phyloP scores from a whole-genome alignment of 2,113 vertebrate genomes.

The Rallus limicola region DNA sequence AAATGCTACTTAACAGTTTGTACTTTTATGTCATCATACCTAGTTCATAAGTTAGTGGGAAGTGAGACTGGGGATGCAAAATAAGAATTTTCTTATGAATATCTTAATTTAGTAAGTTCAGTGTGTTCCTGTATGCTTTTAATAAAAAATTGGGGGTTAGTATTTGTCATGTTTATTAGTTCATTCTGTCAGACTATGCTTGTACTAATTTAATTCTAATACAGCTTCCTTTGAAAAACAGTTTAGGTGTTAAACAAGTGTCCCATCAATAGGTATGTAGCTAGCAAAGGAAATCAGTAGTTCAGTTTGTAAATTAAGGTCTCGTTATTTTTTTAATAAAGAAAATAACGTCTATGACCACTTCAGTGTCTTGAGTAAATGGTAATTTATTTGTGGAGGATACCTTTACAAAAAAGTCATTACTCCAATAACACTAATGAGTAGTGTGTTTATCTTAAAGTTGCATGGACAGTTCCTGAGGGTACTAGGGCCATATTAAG shows the following conservation, averaged over 20 bases:
- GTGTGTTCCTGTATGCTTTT: neutral
- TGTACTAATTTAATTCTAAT: neutral
- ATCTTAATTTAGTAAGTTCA: neutral
- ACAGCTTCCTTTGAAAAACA: slow-evolving; percentile 18
- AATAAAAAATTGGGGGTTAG: neutral
- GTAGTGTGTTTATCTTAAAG: slow-evolving; percentile 67
- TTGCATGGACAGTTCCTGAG: slow-evolving; percentile 60
- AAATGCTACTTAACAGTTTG: neutral
- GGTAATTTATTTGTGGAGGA: slow-evolving; percentile 66
- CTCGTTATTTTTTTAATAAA: slow-evolving; percentile 37
- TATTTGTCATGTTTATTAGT: slow-evolving; percentile 20
- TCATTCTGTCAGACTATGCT: neutral
- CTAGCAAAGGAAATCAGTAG: slow-evolving; percentile 1
- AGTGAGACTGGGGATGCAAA: neutral
- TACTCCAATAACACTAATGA: slow-evolving; percentile 64
- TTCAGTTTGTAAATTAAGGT: slow-evolving; percentile 7
- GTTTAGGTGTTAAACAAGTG: slow-evolving; percentile 27
- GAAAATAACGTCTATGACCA: slow-evolving; percentile 10
- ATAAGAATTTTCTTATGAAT: neutral
- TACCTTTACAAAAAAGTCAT: slow-evolving; percentile 67
- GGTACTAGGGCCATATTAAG: slow-evolving; percentile 40
- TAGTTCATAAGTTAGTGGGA: neutral
- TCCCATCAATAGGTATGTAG: neutral
- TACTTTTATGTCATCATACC: neutral
- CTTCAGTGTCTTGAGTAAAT: slow-evolving; percentile 21